Evolutionary conservation across 2,797 vertebrate species (phyloP).

Genomic region (Vireo griseus): DNA sequence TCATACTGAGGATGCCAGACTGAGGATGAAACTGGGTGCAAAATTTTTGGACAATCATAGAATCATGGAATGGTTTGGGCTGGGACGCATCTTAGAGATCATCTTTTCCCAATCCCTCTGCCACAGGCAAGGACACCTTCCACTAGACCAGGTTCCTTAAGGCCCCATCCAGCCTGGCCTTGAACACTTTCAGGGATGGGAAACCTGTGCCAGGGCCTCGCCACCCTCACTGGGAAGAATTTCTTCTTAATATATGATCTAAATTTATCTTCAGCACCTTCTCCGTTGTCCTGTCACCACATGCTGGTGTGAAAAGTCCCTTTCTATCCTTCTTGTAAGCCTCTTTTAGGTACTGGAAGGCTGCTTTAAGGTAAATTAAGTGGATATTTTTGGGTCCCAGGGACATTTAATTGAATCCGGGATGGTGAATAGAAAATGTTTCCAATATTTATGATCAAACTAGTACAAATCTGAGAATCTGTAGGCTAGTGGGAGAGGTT

Average conservation of each 20-base stretch:
- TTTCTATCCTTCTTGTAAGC: not conserved
- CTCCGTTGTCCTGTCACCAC: not conserved
- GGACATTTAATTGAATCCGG: not conserved
- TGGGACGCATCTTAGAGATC: not conserved
- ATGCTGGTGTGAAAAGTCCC: not conserved
- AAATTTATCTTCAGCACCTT: not conserved
- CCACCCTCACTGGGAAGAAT: not conserved
- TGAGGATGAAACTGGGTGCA: not conserved
- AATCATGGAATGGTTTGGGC: not conserved
- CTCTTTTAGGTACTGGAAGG: not conserved
- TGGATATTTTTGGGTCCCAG: not conserved
- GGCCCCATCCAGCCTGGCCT: not conserved
- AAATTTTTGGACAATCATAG: not conserved
- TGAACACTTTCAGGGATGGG: not conserved
- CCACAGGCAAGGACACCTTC: not conserved
- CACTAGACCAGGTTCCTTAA: not conserved
- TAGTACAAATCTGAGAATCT: not conserved
- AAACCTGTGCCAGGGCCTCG: not conserved
- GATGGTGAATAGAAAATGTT: not conserved
- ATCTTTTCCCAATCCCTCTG: not conserved
- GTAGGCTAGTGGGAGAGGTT: not conserved
- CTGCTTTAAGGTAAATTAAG: not conserved
- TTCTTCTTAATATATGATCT: not conserved
- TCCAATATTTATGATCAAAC: not conserved
- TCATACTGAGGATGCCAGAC: not conserved